Percentiles rank a stretch among this genome's conserved stretches.
Conservation (phyloP, 2,797 vertebrate species). For the Oceanodroma leucorhoa region DNA sequence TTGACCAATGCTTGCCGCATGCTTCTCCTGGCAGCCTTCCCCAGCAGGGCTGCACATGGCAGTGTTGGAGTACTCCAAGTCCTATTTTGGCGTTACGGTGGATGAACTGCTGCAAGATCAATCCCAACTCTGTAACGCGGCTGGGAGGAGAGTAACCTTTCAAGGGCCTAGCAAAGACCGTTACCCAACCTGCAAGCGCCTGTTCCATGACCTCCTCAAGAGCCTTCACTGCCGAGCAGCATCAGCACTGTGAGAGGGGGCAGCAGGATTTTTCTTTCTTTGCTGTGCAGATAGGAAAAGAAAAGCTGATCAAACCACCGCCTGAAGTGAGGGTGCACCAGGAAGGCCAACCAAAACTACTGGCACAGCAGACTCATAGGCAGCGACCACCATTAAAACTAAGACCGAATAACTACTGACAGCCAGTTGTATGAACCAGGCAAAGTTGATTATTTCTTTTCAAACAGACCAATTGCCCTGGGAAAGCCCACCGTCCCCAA, state of each 20-base stretch:
- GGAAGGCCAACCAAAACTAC: neutral
- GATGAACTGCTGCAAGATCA: neutral
- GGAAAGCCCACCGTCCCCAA: neutral
- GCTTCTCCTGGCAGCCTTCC: neutral
- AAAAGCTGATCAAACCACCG: neutral
- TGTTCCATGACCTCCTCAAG: rapidly evolving
- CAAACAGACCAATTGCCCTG: neutral
- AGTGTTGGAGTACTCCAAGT: too few species aligned
- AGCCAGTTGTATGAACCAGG: neutral
- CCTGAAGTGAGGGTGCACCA: neutral
- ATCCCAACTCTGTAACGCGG: rapidly evolving
- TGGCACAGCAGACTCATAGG: neutral
- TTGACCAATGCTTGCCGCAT: rapidly evolving
- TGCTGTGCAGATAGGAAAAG: neutral
- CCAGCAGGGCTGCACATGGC: neutral
- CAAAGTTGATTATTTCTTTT: neutral
- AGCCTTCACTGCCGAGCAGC: rapidly evolving
- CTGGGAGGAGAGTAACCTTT: neutral
- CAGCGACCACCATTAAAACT: rapidly evolving
- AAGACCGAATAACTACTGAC: neutral
- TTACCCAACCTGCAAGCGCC: rapidly evolving
- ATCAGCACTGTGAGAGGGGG: neutral
- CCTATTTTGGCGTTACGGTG: rapidly evolving
- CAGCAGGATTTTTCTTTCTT: neutral
- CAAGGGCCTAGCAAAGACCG: neutral